Conservation (phyloP, 2,113 vertebrate species). For the Rhadina sibilatrix region DNA sequence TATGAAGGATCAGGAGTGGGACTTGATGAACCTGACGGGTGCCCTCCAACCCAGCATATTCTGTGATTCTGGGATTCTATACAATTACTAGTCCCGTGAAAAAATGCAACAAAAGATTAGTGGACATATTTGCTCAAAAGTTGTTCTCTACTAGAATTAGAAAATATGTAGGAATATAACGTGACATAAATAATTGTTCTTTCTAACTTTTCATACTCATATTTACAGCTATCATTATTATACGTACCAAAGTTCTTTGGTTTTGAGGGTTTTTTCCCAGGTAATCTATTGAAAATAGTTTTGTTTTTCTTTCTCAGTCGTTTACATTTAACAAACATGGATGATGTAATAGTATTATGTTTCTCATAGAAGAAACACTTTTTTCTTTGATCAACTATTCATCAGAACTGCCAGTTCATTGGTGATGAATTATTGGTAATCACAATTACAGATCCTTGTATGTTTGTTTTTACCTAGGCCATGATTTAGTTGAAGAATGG, state of each 20-base stretch:
- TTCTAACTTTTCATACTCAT: background rate
- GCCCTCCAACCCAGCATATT: background rate
- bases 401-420: background rate
- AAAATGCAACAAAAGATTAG: background rate
- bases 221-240: background rate
- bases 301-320: background rate
- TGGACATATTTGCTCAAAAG: background rate
- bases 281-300: background rate
- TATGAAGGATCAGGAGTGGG: no score
- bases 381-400: background rate
- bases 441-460: background rate
- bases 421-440: background rate
- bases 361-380: background rate
- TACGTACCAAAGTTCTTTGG: background rate
- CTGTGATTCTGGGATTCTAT: background rate
- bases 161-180: background rate
- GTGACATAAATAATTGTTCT: background rate
- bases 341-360: background rate
- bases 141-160: background rate
- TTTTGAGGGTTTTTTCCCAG: background rate
- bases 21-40: background rate
- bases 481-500: background rate
- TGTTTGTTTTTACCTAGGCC: background rate
- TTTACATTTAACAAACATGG: background rate
- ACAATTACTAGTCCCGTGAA: background rate